Evolutionary conservation across 2,797 vertebrate genomes (phyloP), one percentile per base, ranked within the genome.

Genomic region (Furcifer pardalis): DNA sequence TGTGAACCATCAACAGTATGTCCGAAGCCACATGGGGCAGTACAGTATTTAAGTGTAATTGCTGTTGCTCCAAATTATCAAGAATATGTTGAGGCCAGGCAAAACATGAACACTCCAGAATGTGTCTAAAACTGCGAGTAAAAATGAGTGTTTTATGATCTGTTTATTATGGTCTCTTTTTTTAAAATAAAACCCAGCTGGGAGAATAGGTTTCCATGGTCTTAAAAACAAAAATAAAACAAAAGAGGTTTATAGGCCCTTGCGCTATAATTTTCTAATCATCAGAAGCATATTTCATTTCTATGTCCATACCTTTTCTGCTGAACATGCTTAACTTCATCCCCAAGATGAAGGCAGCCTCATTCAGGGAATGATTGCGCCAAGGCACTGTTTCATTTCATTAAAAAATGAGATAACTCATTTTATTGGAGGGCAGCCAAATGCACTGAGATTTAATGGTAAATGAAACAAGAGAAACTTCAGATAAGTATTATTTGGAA

Each of bases 151-250:
- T 2, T 62, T 80, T 77, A 65, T 93, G 92, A 92, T 91, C 88
- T 81, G 82, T 91, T 93, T 90, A 90, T 76, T 35, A 5, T 79
- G 56, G 40, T 9, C n/a, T 21, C 40, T 81, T 77, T 63, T 90
- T 88, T 86, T 72, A 23, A 40, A 88, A 82, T n/a, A 84, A 87
- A 87, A 86, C 89, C 76, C 35, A 84, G n/a, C 59, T 35, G 84
- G 86, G 85, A 0, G 19, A 89, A 71, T 88, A 92, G 63, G 95
- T 94, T 93, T 88, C 93, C 92, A 94, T 94, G 90, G 93, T 94
- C 90, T 95, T 94, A 93, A 94, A 95, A 96, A 95, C 91, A 95
- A 92, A 94, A 94, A 90, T 90, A 94, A 91, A 89, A 94, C 90
- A 81, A 81, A 75, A 84, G 87, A 65, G 95, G 91, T 91, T 93